Evolutionary conservation across 1,140 invertebrate genomes (phyloP).

Genomic region (Zaprionus inermis): DNA sequence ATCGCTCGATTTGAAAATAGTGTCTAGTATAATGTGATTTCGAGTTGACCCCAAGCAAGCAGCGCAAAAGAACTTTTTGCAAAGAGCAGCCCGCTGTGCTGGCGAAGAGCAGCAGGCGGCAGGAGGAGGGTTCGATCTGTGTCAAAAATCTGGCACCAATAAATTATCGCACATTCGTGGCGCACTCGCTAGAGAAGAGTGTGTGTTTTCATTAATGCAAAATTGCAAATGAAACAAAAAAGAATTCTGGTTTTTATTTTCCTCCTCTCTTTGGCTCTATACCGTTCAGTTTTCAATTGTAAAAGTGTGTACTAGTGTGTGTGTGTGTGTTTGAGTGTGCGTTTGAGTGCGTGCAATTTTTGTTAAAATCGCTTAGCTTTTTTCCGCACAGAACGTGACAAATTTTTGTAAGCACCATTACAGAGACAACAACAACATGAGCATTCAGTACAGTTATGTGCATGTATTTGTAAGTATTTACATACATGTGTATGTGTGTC

Average conservation of each 20-base stretch:
- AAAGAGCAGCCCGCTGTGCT: background rate
- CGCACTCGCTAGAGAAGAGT: constrained; percentile 29
- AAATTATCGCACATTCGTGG: constrained; percentile 71
- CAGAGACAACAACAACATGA: constrained; percentile 36
- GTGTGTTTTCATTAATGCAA: constrained; percentile 63
- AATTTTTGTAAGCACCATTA: constrained; percentile 58
- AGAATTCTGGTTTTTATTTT: constrained; percentile 66
- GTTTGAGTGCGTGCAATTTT: constrained; percentile 56
- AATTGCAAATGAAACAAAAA: constrained; percentile 56
- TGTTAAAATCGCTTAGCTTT: constrained; percentile 41
- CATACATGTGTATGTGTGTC: constrained; percentile 1
- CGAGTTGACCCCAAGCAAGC: background rate
- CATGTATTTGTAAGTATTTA: constrained; percentile 3
- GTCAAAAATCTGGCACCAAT: constrained; percentile 74
- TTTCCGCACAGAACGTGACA: constrained; percentile 62
- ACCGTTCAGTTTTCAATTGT: constrained; percentile 41
- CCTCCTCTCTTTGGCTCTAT: constrained; percentile 12
- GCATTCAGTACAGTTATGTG: constrained; percentile 9
- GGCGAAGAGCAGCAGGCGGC: background rate
- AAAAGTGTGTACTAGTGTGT: constrained; percentile 18
- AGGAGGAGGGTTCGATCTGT: constrained; percentile 27
- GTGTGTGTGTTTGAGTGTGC: constrained; percentile 38
- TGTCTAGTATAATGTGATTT: constrained; percentile 27
- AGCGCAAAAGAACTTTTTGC: background rate
- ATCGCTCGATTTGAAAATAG: constrained; percentile 38